Evolutionary conservation across 2,888 invertebrate species (phyloP), one percentile per base, ranked within the genome.

Genomic region (Drosophila antonietae): DNA sequence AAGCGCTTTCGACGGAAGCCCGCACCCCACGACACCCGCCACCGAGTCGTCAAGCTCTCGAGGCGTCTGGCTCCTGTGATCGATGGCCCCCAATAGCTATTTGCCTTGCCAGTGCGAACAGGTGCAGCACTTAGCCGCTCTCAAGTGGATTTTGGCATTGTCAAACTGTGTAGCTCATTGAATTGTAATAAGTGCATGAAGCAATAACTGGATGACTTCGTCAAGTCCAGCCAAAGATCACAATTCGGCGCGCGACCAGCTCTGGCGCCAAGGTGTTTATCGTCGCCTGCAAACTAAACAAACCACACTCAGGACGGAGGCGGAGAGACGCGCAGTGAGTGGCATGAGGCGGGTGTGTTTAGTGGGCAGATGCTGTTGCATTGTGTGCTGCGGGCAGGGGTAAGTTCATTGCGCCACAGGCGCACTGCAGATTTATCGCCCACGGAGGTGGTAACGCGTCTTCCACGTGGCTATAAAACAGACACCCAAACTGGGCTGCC

Each of bases 361-460:
- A n/a, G 70, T 6, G 39, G 68, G 35, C 43, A 61, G 58, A 62
- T 56, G 28, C 37, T 23, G 63, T 58, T 66, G 70, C 49, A 63
- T 44, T 66, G 68, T 43, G 51, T 23, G 47, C 37, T 31, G 39
- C 31, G 39, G 62, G 46, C 20, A 46, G 37, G 65, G 39, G 63
- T 67, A 80, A 81, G 84, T 87, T 84, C 84, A 84, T 84, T 84
- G 84, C 84, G 83, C 90, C 83, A 78, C 80, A 74, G 88, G 89
- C 80, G 81, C 77, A 88, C 80, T 85, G 81, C 82, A 89, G 89
- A 91, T 91, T 91, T 91, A 91, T 91, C 81, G 91, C 86, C 90
- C 80, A 83, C 82, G 83, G 88, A 90, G 90, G 91, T 88, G 90
- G 91, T 85, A 88, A 75, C 52, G 69, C 68, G 68, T 61, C 66